Evolutionary conservation across 2,113 vertebrate species (phyloP).

Genomic region (Nothocercus nigrocapillus): DNA sequence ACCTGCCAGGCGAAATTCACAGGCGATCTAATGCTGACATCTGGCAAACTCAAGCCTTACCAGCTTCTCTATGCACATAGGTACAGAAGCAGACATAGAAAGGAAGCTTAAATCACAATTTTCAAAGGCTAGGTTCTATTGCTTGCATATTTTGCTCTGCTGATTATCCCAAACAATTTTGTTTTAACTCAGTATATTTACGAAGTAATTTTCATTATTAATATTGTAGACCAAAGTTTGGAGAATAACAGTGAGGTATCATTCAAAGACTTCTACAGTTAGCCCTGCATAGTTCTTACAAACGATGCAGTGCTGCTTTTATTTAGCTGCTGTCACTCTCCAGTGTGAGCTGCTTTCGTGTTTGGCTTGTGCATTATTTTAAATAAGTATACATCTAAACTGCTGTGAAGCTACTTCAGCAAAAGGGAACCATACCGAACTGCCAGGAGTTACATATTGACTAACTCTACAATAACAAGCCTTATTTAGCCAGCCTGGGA

Average conservation of each 20-base stretch:
- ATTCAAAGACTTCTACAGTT: slow-evolving; percentile 38
- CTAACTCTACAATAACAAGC: slow-evolving; percentile 45
- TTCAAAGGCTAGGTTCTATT: neutral
- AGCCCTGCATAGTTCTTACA: slow-evolving; percentile 6
- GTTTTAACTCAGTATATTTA: neutral
- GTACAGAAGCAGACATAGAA: neutral
- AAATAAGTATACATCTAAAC: neutral
- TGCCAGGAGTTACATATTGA: neutral
- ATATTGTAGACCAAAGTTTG: neutral
- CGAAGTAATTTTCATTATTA: neutral
- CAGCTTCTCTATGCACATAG: neutral
- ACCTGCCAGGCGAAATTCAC: neutral
- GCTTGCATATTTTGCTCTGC: neutral
- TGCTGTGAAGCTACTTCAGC: slow-evolving; percentile 42
- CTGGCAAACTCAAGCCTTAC: neutral
- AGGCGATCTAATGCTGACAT: neutral
- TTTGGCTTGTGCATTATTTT: neutral
- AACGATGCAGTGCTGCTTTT: neutral
- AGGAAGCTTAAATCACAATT: neutral
- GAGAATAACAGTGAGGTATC: neutral
- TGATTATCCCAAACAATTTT: neutral
- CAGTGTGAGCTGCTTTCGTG: neutral
- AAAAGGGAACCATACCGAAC: neutral
- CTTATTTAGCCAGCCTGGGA: slow-evolving; percentile 62
- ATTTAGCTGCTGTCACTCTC: slow-evolving; percentile 29